Base-by-base conservation (phyloP, 2,113 vertebrate species). In the Brachyistius frenatus region DNA sequence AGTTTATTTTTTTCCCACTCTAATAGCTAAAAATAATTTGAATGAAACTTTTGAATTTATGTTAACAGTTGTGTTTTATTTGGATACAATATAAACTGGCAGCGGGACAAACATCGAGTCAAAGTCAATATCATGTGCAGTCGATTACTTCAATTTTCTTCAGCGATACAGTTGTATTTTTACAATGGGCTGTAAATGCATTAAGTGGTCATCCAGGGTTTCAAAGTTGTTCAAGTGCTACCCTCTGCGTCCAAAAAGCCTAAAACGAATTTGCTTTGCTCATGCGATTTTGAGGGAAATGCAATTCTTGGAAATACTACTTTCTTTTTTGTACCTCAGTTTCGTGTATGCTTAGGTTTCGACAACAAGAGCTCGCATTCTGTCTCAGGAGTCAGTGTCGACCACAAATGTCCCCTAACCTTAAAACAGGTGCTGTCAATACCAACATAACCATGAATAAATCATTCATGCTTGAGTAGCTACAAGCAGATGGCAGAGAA, bases 301-400 rank as follows among this genome's bases (percentile, higher is more conserved):
- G 16, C 7, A 62, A 15, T 60, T 75, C 71, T 31, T 62, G 47
- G 49, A 50, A 31, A 39, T 47, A 44, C 36, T 56, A 13, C 14
- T 49, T 54, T 71, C 61, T 37, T 58, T 9, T 37, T 7, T 6
- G 36, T 33, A 49, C 1, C 23, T 55, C 53, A 41, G 54, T 23
- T 44, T 50, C 7, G 15, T 32, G 52, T 49, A 55, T 31, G 39
- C 11, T 65, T 49, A 52, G 39, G 58, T 66, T 61, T 49, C 64
- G 56, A 15, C 57, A 75, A 76, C 41, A 53, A 39, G 66, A 71
- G 52, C 36, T 10, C 37, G 32, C 3, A 3, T 30, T 5, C 13
- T 65, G 58, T 37, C 7, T 46, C 23, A 23, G 23, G 23, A 23
- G 23, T 23, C 23, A 23, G 23, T 23, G 23, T 23, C 23, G 23